Evolutionary conservation across 1,140 invertebrate species (phyloP), one percentile per base, ranked within the genome.

Genomic region (Euschistus heros): DNA sequence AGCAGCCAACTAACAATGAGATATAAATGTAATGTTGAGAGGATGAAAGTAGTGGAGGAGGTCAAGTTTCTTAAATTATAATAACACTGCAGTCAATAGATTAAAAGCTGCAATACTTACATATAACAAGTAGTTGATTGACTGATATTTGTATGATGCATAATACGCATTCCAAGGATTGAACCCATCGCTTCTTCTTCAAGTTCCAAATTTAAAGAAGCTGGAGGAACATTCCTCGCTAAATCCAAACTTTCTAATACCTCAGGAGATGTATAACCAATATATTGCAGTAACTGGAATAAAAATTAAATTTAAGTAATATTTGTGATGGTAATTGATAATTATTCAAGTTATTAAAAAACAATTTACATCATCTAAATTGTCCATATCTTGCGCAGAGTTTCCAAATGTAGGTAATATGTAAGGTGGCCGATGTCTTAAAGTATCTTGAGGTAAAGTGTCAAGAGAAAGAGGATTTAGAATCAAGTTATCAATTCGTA

Each of bases 261-360:
- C 76, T 97, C 94, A 0, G 93, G 89, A 75, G 92, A 96, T 1
- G 91, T 92, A 73, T 91, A 82, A 0, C 91, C 92, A 70, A 98
- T 87, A 74, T 95, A 95, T 70, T 89, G 86, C 42, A 98, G 75
- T 67, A 95, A 78, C 89, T 92, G 71, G 3, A 75, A 74, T 46
- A 57, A 63, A 70, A 68, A 65, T 62, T 54, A 63, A 64, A 18
- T 55, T 64, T 62, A 66, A 52, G 59, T 60, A 44, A 27, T 17
- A 42, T 37, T 20, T 18, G n/a, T 15, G 5, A 63, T 62, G 37
- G 6, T n/a, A 27, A 60, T 60, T 22, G 26, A 5, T 18, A 14
- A 5, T 27, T 15, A 26, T 60, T 18, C 7, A 27, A 5, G 1
- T 22, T n/a, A 60, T 60, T 54, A 67, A 66, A 42, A 42, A 63